Percentiles rank a stretch among this genome's conserved stretches.
Conservation (phyloP, 2,797 vertebrate genomes). For the Vespertilio murinus region DNA sequence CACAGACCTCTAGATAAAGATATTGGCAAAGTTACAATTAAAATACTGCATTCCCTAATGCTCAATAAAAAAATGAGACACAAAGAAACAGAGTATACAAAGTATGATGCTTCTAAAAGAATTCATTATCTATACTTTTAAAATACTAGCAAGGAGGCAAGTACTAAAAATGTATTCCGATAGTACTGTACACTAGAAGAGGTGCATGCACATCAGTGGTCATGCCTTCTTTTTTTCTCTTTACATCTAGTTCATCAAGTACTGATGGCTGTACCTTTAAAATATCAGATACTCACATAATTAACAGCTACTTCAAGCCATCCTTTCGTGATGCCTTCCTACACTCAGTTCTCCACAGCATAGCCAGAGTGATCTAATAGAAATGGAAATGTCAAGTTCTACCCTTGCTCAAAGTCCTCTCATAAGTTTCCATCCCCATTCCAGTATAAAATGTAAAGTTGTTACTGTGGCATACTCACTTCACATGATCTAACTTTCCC, state of each 20-base stretch:
- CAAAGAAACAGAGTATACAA: neutral
- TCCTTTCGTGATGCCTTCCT: neutral
- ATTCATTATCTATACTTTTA: neutral
- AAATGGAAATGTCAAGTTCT: neutral
- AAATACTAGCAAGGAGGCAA: neutral
- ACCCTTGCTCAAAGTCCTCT: neutral
- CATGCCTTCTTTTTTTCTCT: neutral
- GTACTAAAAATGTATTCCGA: neutral
- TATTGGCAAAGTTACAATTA: neutral
- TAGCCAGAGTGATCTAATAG: neutral
- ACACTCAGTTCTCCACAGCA: neutral
- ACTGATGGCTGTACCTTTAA: neutral
- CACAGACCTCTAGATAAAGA: neutral
- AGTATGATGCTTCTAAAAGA: neutral
- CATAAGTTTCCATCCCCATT: neutral
- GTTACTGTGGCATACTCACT: neutral
- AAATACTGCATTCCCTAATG: neutral
- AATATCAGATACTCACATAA: neutral
- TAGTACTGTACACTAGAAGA: neutral
- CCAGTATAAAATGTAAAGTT: neutral
- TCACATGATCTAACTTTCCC: neutral
- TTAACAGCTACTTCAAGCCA: neutral
- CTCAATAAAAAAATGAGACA: neutral
- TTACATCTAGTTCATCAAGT: neutral
- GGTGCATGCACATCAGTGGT: neutral